Percentiles rank a stretch among this genome's conserved stretches.
Conservation (phyloP, 2,888 invertebrate genomes). For the Eristalis arbustorum region DNA sequence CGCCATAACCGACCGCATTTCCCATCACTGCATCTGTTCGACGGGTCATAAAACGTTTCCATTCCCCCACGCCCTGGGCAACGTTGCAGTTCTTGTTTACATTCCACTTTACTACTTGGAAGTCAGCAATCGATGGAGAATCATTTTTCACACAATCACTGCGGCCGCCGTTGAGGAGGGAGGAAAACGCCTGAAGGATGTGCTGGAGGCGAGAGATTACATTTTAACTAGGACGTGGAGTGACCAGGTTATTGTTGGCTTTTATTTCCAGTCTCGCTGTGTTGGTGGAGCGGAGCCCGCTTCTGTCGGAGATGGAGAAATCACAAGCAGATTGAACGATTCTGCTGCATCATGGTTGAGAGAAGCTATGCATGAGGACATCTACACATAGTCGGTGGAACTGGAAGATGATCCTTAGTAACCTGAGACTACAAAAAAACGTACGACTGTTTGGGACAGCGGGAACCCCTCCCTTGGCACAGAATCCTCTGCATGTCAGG, state of each 20-base stretch:
- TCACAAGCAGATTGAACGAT: too few relatives aligned
- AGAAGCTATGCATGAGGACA: too few relatives aligned
- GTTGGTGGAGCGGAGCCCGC: neutral
- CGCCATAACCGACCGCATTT: conserved; percentile 31
- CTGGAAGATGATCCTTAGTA: too few relatives aligned
- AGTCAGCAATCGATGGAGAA: conserved; percentile 24
- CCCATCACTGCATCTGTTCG: conserved; percentile 32
- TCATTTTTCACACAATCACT: conserved; percentile 11
- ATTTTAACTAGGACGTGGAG: neutral
- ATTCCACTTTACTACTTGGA: conserved; percentile 14
- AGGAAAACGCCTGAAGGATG: neutral
- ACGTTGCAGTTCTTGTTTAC: conserved; percentile 37
- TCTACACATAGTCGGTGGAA: too few relatives aligned
- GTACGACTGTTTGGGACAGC: too few relatives aligned
- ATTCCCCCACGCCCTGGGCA: neutral
- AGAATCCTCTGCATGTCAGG: too few relatives aligned
- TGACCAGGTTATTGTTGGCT: neutral
- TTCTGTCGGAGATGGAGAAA: too few relatives aligned
- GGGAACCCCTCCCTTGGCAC: too few relatives aligned
- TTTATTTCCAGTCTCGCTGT: neutral
- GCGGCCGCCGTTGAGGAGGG: neutral
- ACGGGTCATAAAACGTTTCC: conserved; percentile 1
- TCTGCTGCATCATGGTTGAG: too few relatives aligned
- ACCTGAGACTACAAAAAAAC: too few relatives aligned
- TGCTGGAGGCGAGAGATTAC: too few relatives aligned